These are phyloP conservation scores for Tribolium freemani DNA, from an alignment of 2,888 invertebrate species.

Conservation along the genomic window DNA sequence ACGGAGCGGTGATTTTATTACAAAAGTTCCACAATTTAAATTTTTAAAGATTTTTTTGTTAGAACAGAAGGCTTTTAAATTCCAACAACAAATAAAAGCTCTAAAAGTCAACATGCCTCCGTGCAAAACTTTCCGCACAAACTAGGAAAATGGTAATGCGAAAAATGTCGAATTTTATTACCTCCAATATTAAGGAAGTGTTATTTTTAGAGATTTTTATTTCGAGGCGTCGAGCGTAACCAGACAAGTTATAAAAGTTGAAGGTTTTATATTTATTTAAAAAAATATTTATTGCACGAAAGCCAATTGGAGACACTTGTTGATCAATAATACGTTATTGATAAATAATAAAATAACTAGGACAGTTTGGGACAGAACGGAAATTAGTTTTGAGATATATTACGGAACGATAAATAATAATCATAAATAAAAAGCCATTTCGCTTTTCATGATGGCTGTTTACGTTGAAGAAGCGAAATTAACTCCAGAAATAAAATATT, in stretches of 20 bases:
- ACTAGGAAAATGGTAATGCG: constrained; percentile 13
- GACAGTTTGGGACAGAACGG: constrained; percentile 6
- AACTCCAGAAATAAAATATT: not conserved
- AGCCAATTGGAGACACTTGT: constrained; percentile 14
- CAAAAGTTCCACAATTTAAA: not conserved
- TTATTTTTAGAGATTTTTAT: not conserved
- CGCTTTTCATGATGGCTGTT: not conserved
- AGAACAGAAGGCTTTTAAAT: not conserved
- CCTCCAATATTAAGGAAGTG: constrained; percentile 16
- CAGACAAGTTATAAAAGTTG: not conserved
- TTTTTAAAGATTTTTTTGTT: not conserved
- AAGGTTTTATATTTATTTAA: not conserved
- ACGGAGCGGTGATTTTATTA: not conserved
- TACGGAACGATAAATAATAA: not conserved
- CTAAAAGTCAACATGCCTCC: not conserved
- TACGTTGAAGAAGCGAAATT: not conserved
- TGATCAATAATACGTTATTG: constrained; percentile 29
- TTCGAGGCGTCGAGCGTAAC: not conserved
- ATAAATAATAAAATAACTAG: constrained; percentile 33
- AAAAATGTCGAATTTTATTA: constrained; percentile 17
- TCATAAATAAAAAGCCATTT: not conserved
- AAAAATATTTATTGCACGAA: not conserved
- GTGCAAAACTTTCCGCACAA: not conserved
- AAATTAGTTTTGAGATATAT: constrained; percentile 14
- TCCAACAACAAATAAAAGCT: not conserved